Conservation (phyloP, 1,140 invertebrate genomes). For the Drosophila murphyi region DNA sequence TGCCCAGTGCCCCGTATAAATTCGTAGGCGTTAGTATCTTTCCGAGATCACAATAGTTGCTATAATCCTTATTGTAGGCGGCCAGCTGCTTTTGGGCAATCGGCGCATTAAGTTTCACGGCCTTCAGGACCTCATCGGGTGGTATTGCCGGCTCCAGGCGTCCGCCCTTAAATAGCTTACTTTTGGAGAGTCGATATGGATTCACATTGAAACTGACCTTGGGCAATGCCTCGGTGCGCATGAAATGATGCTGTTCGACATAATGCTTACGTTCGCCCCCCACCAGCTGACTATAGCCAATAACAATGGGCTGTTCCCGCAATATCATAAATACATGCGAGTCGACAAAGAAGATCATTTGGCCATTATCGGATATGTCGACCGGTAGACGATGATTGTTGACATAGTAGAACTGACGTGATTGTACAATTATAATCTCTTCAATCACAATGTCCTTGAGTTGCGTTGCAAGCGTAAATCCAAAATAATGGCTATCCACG, state of each 20-base stretch:
- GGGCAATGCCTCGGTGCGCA: conserved; percentile 67
- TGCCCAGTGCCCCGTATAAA: conserved; percentile 48
- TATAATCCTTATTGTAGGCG: conserved; percentile 55
- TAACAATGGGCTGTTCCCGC: conserved; percentile 72
- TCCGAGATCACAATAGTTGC: conserved; percentile 55
- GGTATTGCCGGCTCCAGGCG: conserved; percentile 43
- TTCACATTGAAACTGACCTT: conserved; percentile 64
- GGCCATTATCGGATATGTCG: conserved; percentile 33
- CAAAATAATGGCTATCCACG: conserved; percentile 77
- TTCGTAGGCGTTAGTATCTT: conserved; percentile 46
- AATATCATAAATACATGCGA: conserved; percentile 73
- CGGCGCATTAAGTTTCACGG: conserved; percentile 44
- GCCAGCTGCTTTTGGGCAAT: conserved; percentile 51
- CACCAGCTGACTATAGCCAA: conserved; percentile 49
- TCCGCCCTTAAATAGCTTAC: conserved; percentile 47
- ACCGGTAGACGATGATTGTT: conserved; percentile 63
- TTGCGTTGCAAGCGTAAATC: conserved; percentile 63
- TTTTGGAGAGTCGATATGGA: conserved; percentile 60
- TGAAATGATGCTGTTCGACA: conserved; percentile 80
- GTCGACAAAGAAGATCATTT: conserved; percentile 74
- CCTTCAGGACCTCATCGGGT: conserved; percentile 32
- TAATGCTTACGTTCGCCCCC: conserved; percentile 39
- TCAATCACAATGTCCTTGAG: conserved; percentile 60
- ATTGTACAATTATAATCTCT: conserved; percentile 78
- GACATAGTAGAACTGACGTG: conserved; percentile 69